Base-by-base conservation (phyloP, 2,888 invertebrate species). In the Gari tellinella region DNA sequence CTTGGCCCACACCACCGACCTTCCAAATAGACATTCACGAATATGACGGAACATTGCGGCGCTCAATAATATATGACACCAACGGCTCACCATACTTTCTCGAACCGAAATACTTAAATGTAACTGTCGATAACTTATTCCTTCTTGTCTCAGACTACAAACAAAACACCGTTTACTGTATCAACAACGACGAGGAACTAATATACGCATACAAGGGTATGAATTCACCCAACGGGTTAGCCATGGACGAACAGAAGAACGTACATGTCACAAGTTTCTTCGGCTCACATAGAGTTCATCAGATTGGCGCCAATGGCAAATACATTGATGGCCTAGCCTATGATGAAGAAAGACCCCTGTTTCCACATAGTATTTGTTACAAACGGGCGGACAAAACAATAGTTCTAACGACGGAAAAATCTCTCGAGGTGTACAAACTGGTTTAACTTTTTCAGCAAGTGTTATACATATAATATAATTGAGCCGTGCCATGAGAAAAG, bases 311-410 rank as follows among this genome's bases (percentile, higher is more conserved):
- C 38, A 70, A 63, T 45, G 78, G 78, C 0, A 69, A 70, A 55
- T 72, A 70, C 19, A 58, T 65, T 17, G 78, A 78, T 26, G 73
- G 78, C 21, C 41, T 78, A 2, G 66, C 63, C 2, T 58, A 56
- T 17, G 64, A 66, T 26, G 73, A 78, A 15, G 56, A 67, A 1
- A 40, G 63, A 21, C 66, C 73, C 0, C 25, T 78, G 19, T 78
- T 78, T 61, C 78, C 78, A 7, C 78, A 78, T 45, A 56, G 78
- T 26, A 70, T 73, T 23, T 73, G 73, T 52, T 78, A 73, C 45
- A 62, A 73, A 45, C 55, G 60, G 49, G 66, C 55, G 38, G 78
- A 78, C 53, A 62, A 26, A 52, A 63, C 70, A 8, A 64, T 78
- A 12, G 60, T 73, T 2, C 52, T 78, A 37, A 69, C 78, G 15